These are phyloP conservation scores for Protophormia terraenovae DNA, from an alignment of 2,888 invertebrate genomes.

Conservation along the genomic window DNA sequence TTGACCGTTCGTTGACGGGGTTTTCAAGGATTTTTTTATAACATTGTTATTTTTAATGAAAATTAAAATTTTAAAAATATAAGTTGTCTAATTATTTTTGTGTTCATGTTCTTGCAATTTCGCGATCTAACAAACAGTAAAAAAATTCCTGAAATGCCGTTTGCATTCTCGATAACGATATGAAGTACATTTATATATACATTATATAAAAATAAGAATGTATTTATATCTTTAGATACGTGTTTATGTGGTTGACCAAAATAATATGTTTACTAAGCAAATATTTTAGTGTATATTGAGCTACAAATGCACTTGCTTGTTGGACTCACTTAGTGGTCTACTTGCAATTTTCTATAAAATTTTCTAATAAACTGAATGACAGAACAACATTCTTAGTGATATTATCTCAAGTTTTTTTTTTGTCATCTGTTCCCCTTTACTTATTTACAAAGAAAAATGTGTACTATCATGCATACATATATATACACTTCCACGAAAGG, in stretches of 20 bases:
- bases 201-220: background rate
- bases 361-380: slow-evolving; percentile 19
- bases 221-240: background rate
- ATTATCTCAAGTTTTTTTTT: background rate
- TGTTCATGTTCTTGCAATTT: too few relatives aligned
- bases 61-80: too few relatives aligned
- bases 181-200: background rate
- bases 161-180: too few relatives aligned
- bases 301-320: slow-evolving; percentile 2
- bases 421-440: background rate
- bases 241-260: background rate
- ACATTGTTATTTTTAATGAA: too few relatives aligned
- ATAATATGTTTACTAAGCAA: slow-evolving; percentile 11
- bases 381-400: slow-evolving; percentile 13
- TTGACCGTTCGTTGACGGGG: too few relatives aligned
- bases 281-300: background rate
- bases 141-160: too few relatives aligned
- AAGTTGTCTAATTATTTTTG: too few relatives aligned
- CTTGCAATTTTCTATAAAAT: slow-evolving; percentile 14
- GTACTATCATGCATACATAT: background rate
- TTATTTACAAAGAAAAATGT: background rate
- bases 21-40: too few relatives aligned
- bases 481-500: slow-evolving; percentile 15
- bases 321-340: too few relatives aligned
- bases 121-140: too few relatives aligned